Evolutionary conservation across 2,888 invertebrate genomes (phyloP).

Genomic region (Amphipoea lucens): DNA sequence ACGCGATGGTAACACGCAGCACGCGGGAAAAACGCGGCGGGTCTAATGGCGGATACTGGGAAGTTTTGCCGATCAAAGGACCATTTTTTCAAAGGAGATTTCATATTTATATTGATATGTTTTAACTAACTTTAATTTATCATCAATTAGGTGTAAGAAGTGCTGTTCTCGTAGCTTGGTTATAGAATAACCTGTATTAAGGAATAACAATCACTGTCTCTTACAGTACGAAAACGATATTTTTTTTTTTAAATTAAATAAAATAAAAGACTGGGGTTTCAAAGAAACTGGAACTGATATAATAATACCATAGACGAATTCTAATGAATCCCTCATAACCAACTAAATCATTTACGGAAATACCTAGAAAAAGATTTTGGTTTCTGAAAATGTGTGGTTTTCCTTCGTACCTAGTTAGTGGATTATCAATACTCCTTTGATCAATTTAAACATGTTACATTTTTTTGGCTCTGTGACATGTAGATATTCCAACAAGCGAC

Average conservation of each 20-base stretch:
- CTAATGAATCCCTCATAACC: not conserved
- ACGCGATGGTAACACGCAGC: conserved; percentile 19
- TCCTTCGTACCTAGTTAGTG: no score
- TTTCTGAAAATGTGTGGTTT: not conserved
- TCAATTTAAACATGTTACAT: not conserved
- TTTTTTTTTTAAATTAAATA: no score
- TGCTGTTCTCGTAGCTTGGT: not conserved
- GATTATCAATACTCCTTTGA: not conserved
- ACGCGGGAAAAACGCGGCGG: not conserved
- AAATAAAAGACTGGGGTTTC: not conserved
- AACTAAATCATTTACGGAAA: not conserved
- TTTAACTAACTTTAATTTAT: not conserved
- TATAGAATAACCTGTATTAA: not conserved
- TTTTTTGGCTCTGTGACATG: not conserved
- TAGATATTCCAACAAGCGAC: no score
- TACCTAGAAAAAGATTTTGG: not conserved
- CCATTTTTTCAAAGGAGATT: not conserved
- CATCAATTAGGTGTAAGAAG: not conserved
- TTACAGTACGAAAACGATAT: not conserved
- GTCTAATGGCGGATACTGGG: not conserved
- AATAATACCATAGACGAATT: not conserved
- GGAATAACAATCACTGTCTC: not conserved
- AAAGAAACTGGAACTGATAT: no score
- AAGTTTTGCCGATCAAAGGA: not conserved
- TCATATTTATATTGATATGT: no score